phyloP scores from a whole-genome alignment of 2,113 vertebrate species.

The Alligator mississippiensis region DNA sequence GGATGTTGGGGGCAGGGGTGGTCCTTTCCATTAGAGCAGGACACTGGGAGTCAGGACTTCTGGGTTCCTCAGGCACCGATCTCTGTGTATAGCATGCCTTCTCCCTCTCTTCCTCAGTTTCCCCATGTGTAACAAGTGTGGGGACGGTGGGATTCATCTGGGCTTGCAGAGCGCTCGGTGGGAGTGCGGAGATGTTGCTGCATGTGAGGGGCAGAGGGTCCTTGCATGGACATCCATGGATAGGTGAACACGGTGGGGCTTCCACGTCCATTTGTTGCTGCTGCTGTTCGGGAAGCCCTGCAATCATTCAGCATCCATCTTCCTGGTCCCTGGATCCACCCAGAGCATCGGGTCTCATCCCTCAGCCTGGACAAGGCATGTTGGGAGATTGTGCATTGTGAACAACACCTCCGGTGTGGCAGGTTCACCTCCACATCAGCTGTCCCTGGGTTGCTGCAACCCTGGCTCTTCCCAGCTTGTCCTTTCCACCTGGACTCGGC shows the following conservation, averaged over 20 bases:
- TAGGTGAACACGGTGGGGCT: neutral
- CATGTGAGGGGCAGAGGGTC: neutral
- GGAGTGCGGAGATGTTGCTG: neutral
- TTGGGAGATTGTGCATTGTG: too few relatives aligned
- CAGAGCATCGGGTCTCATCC: neutral
- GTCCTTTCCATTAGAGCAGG: too few relatives aligned
- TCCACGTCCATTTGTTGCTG: too few relatives aligned
- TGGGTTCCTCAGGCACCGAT: rapidly evolving
- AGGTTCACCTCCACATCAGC: neutral
- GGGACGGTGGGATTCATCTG: neutral
- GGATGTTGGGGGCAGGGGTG: too few relatives aligned
- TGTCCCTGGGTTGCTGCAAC: neutral
- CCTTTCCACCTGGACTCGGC: neutral
- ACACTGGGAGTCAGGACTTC: neutral
- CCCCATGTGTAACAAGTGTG: neutral
- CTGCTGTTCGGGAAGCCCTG: too few relatives aligned
- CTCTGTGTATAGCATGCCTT: neutral
- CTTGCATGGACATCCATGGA: neutral
- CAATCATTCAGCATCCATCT: neutral
- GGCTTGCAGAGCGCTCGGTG: neutral
- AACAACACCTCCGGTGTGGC: neutral
- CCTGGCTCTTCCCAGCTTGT: neutral
- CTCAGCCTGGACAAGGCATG: neutral
- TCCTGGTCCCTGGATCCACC: neutral
- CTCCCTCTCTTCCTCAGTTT: neutral